These are phyloP conservation scores for Hydrochoerus hydrochaeris DNA, from an alignment of 2,113 vertebrate species.

Conservation along the genomic window DNA sequence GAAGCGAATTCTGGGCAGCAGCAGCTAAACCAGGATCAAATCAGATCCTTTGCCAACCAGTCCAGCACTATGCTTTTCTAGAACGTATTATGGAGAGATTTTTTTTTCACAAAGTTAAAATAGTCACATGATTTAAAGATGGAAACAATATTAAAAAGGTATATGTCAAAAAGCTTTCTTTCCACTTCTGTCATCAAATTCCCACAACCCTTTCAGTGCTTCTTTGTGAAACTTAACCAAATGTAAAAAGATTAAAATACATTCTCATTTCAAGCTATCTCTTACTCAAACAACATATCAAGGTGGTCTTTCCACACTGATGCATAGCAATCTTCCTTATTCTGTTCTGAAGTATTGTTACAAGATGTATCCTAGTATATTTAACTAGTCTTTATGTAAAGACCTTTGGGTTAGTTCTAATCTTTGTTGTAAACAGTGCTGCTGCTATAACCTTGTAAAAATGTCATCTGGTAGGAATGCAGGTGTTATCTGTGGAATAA, in stretches of 20 bases:
- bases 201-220: not conserved
- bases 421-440: conserved; percentile 12
- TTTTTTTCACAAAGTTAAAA: not conserved
- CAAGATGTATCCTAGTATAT: not conserved
- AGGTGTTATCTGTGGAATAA: not conserved
- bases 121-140: not conserved
- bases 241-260: not conserved
- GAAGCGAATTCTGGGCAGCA: not conserved
- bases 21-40: not conserved
- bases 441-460: not conserved
- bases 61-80: not conserved
- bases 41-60: not conserved
- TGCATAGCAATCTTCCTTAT: not conserved
- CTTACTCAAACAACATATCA: not conserved
- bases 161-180: not conserved
- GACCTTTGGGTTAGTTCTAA: not conserved
- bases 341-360: not conserved
- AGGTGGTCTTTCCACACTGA: not conserved
- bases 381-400: conserved; percentile 12
- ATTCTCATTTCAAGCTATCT: not conserved
- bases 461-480: conserved; percentile 17
- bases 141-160: not conserved
- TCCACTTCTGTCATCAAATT: not conserved
- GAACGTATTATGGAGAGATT: not conserved
- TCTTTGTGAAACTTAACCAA: conserved; percentile 39